Percentiles rank a stretch among this genome's conserved stretches.
phyloP scores from a whole-genome alignment of 2,888 invertebrate genomes.

The Synanthedon tipuliformis region DNA sequence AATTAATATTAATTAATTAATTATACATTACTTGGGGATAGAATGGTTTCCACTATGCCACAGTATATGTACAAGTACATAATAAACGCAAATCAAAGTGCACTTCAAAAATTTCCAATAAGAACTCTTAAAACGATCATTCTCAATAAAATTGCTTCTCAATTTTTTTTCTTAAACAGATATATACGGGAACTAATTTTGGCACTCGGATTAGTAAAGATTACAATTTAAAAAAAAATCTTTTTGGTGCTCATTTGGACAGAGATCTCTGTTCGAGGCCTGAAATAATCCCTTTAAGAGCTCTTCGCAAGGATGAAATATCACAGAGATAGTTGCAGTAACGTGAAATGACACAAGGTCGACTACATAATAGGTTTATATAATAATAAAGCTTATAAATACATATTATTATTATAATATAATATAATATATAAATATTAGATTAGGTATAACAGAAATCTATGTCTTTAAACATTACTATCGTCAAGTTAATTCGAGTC shows the following conservation, averaged over 20 bases:
- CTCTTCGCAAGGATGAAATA: constrained; percentile 31
- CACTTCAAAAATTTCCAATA: constrained; percentile 25
- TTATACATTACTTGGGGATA: too few species aligned
- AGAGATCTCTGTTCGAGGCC: not conserved
- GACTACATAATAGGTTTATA: too few species aligned
- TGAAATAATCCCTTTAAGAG: constrained; percentile 16
- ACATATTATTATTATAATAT: too few species aligned
- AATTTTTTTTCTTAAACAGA: not conserved
- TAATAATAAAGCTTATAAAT: too few species aligned
- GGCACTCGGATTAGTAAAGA: constrained; percentile 9
- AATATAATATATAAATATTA: too few species aligned
- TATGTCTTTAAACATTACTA: too few species aligned
- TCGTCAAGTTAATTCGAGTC: too few species aligned
- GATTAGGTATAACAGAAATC: too few species aligned
- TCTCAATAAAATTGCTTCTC: not conserved
- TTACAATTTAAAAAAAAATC: not conserved
- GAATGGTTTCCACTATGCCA: too few species aligned
- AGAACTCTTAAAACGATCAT: not conserved
- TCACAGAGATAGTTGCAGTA: constrained; percentile 39
- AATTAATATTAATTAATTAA: too few species aligned
- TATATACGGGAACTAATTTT: constrained; percentile 4
- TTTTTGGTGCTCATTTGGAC: not conserved
- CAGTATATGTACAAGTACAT: constrained; percentile 18
- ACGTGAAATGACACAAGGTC: constrained; percentile 6
- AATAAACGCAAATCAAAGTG: constrained; percentile 34